A percentile compares a stretch with the other conserved stretches of the same genome.
Evolutionary conservation across 1,140 invertebrate genomes (phyloP).

Genomic region (Telenomus remus): DNA sequence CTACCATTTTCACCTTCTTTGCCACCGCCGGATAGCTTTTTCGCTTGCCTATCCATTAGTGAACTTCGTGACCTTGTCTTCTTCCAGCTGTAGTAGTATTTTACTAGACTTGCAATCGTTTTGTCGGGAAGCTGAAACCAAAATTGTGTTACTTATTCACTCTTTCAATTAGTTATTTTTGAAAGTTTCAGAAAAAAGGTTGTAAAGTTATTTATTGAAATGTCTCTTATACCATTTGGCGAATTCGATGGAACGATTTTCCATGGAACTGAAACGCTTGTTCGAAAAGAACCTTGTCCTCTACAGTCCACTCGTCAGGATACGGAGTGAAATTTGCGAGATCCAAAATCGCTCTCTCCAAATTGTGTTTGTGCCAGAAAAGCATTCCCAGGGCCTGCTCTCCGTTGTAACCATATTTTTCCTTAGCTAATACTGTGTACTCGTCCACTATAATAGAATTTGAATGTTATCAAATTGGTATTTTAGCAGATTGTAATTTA

Average conservation of each 20-base stretch:
- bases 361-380: slow-evolving; percentile 98
- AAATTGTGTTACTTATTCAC: too few species aligned
- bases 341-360: slow-evolving; percentile 93
- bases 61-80: slow-evolving; percentile 94
- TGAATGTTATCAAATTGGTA: slow-evolving; percentile 5
- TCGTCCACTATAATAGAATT: slow-evolving; percentile 86
- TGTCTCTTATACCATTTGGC: too few species aligned
- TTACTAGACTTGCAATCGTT: slow-evolving; percentile 95
- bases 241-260: slow-evolving; percentile 97
- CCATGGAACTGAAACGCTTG: slow-evolving; percentile 99
- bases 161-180: too few species aligned
- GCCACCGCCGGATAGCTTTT: slow-evolving; percentile 79
- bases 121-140: slow-evolving; percentile 91
- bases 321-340: slow-evolving; percentile 98
- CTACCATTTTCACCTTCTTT: slow-evolving; percentile 82
- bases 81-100: slow-evolving; percentile 99
- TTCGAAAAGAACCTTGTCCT: slow-evolving; percentile 98
- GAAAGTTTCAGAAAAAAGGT: too few species aligned
- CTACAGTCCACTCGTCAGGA: slow-evolving; percentile 98
- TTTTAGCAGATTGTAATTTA: neutral
- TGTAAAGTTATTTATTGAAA: too few species aligned
- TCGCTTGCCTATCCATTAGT: slow-evolving; percentile 92
- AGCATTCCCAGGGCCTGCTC: slow-evolving; percentile 98
- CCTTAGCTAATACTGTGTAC: slow-evolving; percentile 95
- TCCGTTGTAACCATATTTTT: slow-evolving; percentile 98